Conservation (phyloP, 1,140 invertebrate genomes). For the Drosophila kohkoa region DNA sequence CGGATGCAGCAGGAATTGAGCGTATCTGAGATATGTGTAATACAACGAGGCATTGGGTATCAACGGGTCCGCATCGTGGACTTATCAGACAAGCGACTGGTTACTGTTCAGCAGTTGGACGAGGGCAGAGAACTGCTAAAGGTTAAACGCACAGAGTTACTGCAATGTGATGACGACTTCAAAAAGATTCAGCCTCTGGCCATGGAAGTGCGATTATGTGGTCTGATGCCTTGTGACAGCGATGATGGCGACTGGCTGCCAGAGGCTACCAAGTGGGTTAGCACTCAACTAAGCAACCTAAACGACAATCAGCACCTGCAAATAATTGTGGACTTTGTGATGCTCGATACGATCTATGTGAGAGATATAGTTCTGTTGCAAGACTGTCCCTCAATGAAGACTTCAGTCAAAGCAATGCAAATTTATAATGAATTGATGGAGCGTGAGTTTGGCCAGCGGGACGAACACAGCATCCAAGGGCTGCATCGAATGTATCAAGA, state of each 20-base stretch:
- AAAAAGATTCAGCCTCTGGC: constrained; percentile 24
- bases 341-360: constrained; percentile 41
- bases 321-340: constrained; percentile 38
- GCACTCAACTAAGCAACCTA: constrained; percentile 3
- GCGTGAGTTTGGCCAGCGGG: constrained; percentile 9
- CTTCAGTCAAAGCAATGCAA: constrained; percentile 21
- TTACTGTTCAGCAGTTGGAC: constrained; percentile 59
- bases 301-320: constrained; percentile 32
- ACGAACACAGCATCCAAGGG: neutral
- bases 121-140: constrained; percentile 37
- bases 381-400: constrained; percentile 47
- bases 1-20: neutral
- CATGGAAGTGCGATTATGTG: constrained; percentile 48
- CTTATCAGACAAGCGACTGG: neutral
- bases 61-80: constrained; percentile 57
- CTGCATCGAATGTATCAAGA: neutral
- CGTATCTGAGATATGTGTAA: constrained; percentile 50
- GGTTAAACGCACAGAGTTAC: constrained; percentile 23
- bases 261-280: constrained; percentile 31
- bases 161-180: constrained; percentile 37
- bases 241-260: constrained; percentile 5
- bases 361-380: constrained; percentile 48
- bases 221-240: constrained; percentile 4
- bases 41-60: neutral
- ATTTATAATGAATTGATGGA: constrained; percentile 41